Evolutionary conservation across 2,113 vertebrate genomes (phyloP).

Genomic region (Cephalopholis sonnerati): DNA sequence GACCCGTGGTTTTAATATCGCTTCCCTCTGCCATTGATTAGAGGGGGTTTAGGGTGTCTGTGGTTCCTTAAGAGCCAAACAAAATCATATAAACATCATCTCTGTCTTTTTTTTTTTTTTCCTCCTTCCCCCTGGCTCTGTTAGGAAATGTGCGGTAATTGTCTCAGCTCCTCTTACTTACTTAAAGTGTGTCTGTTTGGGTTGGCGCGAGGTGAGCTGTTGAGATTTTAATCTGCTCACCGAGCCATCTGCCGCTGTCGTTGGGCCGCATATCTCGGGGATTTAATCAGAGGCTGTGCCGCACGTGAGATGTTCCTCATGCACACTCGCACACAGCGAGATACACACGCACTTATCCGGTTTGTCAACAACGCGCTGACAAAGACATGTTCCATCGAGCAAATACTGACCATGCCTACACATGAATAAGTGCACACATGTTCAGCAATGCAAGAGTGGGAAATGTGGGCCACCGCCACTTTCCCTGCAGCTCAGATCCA

Average conservation of each 20-base stretch:
- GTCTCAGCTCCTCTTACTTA: slow-evolving; percentile 57
- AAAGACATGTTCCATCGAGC: slow-evolving; percentile 34
- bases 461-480: slow-evolving; percentile 58
- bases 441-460: slow-evolving; percentile 16
- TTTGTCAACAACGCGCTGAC: slow-evolving; percentile 43
- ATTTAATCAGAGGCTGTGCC: slow-evolving; percentile 57
- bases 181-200: slow-evolving; percentile 70
- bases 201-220: slow-evolving; percentile 55
- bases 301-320: slow-evolving; percentile 50
- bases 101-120: too few relatives aligned
- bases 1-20: slow-evolving; percentile 40
- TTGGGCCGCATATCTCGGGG: slow-evolving; percentile 49
- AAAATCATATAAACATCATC: slow-evolving; percentile 11
- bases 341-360: slow-evolving; percentile 23
- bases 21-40: slow-evolving; percentile 18
- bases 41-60: slow-evolving; percentile 5
- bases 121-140: neutral
- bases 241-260: slow-evolving; percentile 68
- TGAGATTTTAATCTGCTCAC: slow-evolving; percentile 78
- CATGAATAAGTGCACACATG: slow-evolving; percentile 37
- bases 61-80: slow-evolving; percentile 31
- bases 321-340: slow-evolving; percentile 14
- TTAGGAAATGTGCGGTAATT: slow-evolving; percentile 37
- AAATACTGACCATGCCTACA: neutral
- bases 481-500: slow-evolving; percentile 36